Conservation (phyloP, 2,888 invertebrate genomes). For the Antitype chi region DNA sequence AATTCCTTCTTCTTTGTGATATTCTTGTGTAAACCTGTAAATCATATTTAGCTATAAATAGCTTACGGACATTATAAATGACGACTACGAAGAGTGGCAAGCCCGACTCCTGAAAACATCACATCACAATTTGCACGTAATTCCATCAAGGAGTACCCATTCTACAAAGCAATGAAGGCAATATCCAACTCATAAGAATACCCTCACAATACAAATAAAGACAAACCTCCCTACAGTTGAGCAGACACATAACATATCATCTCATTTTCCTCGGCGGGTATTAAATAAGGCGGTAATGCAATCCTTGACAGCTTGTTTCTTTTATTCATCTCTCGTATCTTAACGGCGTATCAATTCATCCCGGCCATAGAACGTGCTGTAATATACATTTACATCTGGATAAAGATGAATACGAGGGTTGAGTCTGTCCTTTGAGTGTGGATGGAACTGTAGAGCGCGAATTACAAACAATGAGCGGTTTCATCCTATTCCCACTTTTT, state of each 20-base stretch:
- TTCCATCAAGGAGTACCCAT: neutral
- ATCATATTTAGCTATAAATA: neutral
- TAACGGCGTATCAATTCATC: slow-evolving; percentile 65
- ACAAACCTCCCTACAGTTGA: slow-evolving; percentile 11
- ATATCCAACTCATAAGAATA: slow-evolving; percentile 9
- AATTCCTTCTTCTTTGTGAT: neutral
- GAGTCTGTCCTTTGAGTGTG: slow-evolving; percentile 6
- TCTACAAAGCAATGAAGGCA: neutral
- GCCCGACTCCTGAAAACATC: neutral
- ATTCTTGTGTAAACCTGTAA: no score
- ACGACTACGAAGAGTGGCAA: neutral
- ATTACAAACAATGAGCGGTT: neutral
- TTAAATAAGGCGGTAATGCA: slow-evolving; percentile 60
- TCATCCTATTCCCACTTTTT: no score
- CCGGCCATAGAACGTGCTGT: slow-evolving; percentile 36
- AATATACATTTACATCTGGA: slow-evolving; percentile 14
- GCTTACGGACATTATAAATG: neutral
- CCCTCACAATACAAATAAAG: slow-evolving; percentile 33
- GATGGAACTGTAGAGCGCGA: slow-evolving; percentile 19
- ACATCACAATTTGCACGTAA: neutral
- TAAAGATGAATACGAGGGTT: slow-evolving; percentile 52
- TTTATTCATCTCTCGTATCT: slow-evolving; percentile 65
- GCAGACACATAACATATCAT: slow-evolving; percentile 44
- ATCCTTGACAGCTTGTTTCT: slow-evolving; percentile 57
- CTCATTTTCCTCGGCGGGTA: slow-evolving; percentile 50